Evolutionary conservation across 2,888 invertebrate genomes (phyloP).

Genomic region (Coelogynopora nodosa): DNA sequence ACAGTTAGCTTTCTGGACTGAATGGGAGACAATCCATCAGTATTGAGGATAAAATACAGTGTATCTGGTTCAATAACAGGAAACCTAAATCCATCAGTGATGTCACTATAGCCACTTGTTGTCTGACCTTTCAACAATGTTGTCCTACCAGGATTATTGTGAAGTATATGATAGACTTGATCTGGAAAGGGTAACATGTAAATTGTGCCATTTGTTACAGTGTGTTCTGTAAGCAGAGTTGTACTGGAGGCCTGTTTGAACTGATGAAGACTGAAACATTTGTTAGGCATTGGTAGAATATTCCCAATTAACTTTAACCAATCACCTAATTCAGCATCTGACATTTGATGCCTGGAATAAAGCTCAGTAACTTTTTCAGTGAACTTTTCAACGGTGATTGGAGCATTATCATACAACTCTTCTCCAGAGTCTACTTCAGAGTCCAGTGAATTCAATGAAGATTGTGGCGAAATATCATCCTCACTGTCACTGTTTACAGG

Average conservation of each 20-base stretch:
- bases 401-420: background rate
- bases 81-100: background rate
- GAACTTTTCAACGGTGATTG: background rate
- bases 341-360: background rate
- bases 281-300: background rate
- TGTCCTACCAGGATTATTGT: no score
- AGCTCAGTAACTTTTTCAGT: background rate
- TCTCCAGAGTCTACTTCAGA: no score
- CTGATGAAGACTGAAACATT: background rate
- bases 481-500: no score
- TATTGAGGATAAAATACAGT: background rate
- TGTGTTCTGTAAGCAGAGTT: background rate
- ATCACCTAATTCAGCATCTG: background rate
- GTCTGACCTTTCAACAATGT: no score
- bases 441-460: no score
- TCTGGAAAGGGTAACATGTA: background rate
- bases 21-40: background rate
- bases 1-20: background rate
- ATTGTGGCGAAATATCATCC: no score
- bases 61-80: background rate
- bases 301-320: background rate
- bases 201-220: background rate
- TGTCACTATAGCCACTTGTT: background rate
- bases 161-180: no score
- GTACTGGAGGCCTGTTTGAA: background rate